These are phyloP conservation scores for Heliconius aoede DNA, from an alignment of 2,888 invertebrate genomes.

Conservation along the genomic window DNA sequence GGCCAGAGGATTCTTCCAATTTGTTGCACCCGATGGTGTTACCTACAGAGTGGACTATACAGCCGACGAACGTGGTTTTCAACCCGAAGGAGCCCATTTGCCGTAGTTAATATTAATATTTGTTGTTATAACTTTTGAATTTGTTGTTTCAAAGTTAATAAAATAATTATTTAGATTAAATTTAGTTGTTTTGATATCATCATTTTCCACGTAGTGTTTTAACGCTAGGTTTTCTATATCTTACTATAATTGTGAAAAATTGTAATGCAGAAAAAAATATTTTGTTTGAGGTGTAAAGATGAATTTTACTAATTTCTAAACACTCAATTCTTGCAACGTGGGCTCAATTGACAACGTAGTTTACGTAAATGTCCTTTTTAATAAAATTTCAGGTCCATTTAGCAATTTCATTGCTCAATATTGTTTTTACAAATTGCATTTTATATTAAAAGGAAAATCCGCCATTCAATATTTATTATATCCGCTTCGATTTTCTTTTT, in stretches of 20 bases:
- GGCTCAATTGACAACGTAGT: constrained; percentile 27
- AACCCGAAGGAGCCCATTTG: constrained; percentile 66
- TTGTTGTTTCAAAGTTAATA: constrained; percentile 35
- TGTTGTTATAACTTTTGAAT: constrained; percentile 29
- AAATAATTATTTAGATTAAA: constrained; percentile 29
- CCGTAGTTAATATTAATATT: constrained; percentile 55
- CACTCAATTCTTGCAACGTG: constrained; percentile 5
- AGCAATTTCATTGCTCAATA: constrained; percentile 27
- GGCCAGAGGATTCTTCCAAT: constrained; percentile 65
- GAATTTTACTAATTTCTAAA: background rate
- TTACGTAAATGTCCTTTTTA: constrained; percentile 32
- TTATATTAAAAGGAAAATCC: constrained; percentile 19
- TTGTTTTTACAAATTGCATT: constrained; percentile 31
- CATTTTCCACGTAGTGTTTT: too few relatives aligned
- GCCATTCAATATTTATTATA: background rate
- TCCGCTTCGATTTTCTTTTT: background rate
- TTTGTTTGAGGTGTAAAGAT: background rate
- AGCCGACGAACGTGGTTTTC: constrained; percentile 76
- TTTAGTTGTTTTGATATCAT: too few relatives aligned
- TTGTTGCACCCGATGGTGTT: constrained; percentile 62
- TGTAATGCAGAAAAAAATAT: too few relatives aligned
- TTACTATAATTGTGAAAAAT: too few relatives aligned
- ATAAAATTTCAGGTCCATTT: constrained; percentile 30
- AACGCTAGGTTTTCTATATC: too few relatives aligned
- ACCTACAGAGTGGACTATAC: constrained; percentile 78